Evolutionary conservation across 2,888 invertebrate genomes (phyloP).

Genomic region (Adela reaumurella): DNA sequence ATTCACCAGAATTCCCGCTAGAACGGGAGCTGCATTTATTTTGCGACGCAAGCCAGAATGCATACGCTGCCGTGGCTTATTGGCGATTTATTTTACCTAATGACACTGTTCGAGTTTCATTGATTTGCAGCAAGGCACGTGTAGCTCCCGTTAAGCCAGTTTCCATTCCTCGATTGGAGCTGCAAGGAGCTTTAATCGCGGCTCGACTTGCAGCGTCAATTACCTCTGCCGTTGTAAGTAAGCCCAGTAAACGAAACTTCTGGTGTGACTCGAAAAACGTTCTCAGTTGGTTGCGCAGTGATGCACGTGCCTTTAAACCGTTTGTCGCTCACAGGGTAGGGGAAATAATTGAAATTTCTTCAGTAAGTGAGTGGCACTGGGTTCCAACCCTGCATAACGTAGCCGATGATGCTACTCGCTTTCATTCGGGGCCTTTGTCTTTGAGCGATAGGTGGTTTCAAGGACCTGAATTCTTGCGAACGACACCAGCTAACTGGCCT

Average conservation of each 20-base stretch:
- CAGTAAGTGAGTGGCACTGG: conserved; percentile 8
- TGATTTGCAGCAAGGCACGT: conserved; percentile 4
- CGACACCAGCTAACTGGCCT: too few species aligned
- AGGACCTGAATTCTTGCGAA: too few species aligned
- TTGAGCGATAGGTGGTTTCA: too few species aligned
- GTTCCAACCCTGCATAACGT: conserved; percentile 12
- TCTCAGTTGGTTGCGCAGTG: conserved; percentile 1
- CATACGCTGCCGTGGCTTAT: neutral
- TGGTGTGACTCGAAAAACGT: conserved; percentile 13
- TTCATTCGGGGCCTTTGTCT: too few species aligned
- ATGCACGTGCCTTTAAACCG: conserved; percentile 1
- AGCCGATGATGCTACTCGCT: conserved; percentile 13
- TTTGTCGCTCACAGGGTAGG: conserved; percentile 13
- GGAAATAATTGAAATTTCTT: conserved; percentile 14
- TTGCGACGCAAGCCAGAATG: neutral
- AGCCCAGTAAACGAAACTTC: conserved; percentile 4
- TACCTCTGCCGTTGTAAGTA: conserved; percentile 7
- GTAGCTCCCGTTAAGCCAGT: conserved; percentile 6
- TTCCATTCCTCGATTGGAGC: conserved; percentile 7
- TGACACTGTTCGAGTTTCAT: neutral
- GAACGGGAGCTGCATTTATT: neutral
- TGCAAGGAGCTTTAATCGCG: conserved; percentile 14
- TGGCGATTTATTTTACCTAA: neutral
- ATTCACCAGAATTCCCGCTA: neutral
- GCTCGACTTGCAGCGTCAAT: conserved; percentile 10